These are phyloP conservation scores for Galagoides demidoff DNA, from an alignment of 2,797 vertebrate genomes.

Conservation along the genomic window DNA sequence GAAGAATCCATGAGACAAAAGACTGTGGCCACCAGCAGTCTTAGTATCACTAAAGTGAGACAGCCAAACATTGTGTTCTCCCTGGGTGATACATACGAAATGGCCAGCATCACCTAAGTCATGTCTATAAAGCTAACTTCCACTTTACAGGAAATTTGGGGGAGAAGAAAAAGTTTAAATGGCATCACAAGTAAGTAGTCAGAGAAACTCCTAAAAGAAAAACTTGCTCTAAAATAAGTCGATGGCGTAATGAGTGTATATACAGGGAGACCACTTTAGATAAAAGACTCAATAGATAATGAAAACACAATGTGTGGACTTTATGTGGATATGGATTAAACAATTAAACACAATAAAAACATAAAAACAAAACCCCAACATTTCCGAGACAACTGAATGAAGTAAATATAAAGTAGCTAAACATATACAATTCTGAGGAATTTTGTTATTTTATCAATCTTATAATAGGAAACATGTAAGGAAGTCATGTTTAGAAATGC, in stretches of 20 bases:
- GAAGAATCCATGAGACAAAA: background rate
- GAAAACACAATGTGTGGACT: background rate
- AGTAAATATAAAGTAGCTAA: background rate
- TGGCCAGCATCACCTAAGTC: background rate
- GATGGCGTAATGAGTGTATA: background rate
- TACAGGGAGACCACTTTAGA: background rate
- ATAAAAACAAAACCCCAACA: background rate
- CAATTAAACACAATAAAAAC: background rate
- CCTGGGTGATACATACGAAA: background rate
- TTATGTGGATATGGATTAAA: constrained; percentile 1
- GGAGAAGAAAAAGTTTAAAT: background rate
- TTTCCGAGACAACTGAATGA: background rate
- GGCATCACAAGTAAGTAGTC: constrained; percentile 2
- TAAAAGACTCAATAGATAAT: constrained; percentile 26
- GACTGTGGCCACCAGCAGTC: background rate
- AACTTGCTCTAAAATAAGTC: constrained; percentile 42
- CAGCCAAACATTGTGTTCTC: background rate
- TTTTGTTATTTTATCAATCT: background rate
- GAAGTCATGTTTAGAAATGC: constrained; percentile 20
- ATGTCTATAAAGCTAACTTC: background rate
- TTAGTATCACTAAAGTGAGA: background rate
- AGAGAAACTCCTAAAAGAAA: constrained; percentile 8
- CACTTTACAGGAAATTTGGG: background rate
- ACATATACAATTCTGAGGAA: background rate
- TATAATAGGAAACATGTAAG: background rate